phyloP scores from a whole-genome alignment of 1,140 invertebrate genomes.

The Drosophila micromelanica region DNA sequence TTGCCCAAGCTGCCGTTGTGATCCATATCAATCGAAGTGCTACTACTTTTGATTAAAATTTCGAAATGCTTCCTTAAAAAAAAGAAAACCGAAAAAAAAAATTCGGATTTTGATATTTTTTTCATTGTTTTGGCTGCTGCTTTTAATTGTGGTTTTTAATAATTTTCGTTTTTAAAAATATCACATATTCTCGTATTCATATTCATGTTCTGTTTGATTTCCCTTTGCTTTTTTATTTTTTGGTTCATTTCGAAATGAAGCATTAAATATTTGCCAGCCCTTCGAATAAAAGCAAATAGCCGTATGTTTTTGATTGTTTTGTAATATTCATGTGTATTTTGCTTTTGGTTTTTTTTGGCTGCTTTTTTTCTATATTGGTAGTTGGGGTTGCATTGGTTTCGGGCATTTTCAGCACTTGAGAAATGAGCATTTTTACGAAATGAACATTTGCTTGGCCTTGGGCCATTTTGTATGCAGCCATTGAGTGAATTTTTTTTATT shows the following conservation, averaged over 20 bases:
- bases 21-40: conserved; percentile 76
- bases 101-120: conserved; percentile 15
- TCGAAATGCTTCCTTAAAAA: conserved; percentile 43
- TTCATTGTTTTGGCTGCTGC: conserved; percentile 25
- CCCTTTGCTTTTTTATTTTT: conserved; percentile 17
- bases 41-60: conserved; percentile 83
- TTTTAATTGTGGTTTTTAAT: conserved; percentile 82
- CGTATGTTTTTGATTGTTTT: conserved; percentile 78
- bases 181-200: conserved; percentile 33
- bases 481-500: conserved; percentile 1
- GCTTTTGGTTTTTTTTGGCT: not conserved
- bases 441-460: conserved; percentile 74
- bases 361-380: not conserved
- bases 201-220: conserved; percentile 65
- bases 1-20: conserved; percentile 42
- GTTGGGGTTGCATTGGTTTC: conserved; percentile 27
- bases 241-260: conserved; percentile 66
- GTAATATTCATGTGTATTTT: conserved; percentile 66
- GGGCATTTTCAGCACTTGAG: conserved; percentile 69
- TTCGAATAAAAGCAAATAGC: conserved; percentile 62
- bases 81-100: not conserved
- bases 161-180: conserved; percentile 42
- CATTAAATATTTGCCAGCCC: conserved; percentile 76
- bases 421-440: conserved; percentile 77
- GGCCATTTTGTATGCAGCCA: conserved; percentile 31